Evolutionary conservation across 1,140 invertebrate species (phyloP), one percentile per base, ranked within the genome.

Genomic region (silkworm (Bombyx mori)): DNA sequence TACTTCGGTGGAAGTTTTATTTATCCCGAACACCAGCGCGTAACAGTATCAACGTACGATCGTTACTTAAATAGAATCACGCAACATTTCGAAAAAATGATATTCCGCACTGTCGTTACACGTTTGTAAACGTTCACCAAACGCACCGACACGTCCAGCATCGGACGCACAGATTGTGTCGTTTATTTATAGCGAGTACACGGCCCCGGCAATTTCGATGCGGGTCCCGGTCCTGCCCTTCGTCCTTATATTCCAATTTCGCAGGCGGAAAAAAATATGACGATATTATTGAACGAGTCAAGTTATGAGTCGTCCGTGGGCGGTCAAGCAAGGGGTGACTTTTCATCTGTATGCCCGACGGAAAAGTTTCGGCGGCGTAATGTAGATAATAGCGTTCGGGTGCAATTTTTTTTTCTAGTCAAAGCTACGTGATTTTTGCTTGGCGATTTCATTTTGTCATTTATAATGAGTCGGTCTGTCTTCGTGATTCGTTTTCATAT

Each of bases 181-280:
- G 73, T 82, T 84, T 82, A 86, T 86, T 86, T 86, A 86, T 80
- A 68, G 66, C 62, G 52, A 71, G 68, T 63, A 68, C 71, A 67
- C 66, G 71, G 78, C 75, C 81, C 82, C 59, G 53, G 74, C 74
- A 80, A 83, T 86, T 83, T 77, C 71, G 67, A 77, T 69, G 62
- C 69, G 68, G 62, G 76, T 72, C 71, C 77, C 75, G 76, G 77
- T 75, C 76, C 76, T 77, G 79, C 77, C 79, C 77, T 75, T 66
- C 67, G 69, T 66, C 74, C 75, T 70, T 78, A 72, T 75, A 75
- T 77, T 69, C 76, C 77, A 80, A 81, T 83, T 75, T 86, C 69
- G 74, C 74, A 72, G 71, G 77, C 82, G 75, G 67, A 61, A 80
- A 83, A 81, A 82, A 86, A 83, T 86, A 82, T 82, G 75, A 86